These are phyloP conservation scores for Xenus cinereus DNA, from an alignment of 2,113 vertebrate genomes.

Conservation along the genomic window DNA sequence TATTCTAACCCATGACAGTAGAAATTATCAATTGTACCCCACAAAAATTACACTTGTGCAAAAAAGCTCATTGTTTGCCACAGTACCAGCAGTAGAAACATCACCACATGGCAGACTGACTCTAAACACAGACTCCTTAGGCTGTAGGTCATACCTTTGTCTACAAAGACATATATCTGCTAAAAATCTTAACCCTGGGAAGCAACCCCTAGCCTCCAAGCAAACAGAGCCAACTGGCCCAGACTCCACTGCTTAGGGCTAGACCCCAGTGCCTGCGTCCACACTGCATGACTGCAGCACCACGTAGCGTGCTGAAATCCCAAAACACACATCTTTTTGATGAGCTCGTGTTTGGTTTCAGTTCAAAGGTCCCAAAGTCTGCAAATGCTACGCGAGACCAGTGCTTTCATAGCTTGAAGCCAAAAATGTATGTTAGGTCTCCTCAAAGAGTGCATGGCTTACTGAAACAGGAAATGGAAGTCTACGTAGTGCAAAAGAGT, in stretches of 20 bases:
- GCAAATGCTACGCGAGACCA: neutral
- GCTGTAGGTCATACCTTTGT: neutral
- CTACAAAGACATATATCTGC: neutral
- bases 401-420: neutral
- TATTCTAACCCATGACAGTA: neutral
- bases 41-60: neutral
- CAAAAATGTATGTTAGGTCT: rapidly evolving
- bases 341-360: neutral
- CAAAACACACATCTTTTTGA: neutral
- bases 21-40: neutral
- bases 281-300: neutral
- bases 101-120: neutral
- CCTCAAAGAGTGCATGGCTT: neutral
- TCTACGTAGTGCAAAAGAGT: neutral
- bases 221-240: neutral
- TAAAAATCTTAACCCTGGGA: neutral
- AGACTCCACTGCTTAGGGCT: neutral
- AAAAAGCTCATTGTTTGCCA: neutral
- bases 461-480: neutral
- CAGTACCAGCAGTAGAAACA: neutral
- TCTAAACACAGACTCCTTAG: neutral
- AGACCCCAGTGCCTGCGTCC: rapidly evolving
- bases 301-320: neutral
- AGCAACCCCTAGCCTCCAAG: neutral
- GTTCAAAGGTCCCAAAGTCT: neutral